Evolutionary conservation across 2,797 vertebrate genomes (phyloP), one percentile per base, ranked within the genome.

Genomic region (Danio choprae): DNA sequence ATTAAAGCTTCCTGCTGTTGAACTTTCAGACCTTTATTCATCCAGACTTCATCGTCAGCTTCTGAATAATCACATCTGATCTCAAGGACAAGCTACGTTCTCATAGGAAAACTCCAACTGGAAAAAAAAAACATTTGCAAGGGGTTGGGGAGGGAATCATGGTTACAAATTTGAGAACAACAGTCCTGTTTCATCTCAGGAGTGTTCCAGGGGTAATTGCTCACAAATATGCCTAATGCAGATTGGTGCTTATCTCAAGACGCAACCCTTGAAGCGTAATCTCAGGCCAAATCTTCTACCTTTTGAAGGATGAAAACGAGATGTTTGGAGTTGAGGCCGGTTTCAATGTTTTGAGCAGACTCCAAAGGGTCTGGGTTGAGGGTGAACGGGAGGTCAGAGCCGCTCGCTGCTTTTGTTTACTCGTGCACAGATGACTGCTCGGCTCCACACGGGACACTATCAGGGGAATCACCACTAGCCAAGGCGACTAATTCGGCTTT

Each of bases 291-390:
- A 86, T 86, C 80, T 79, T 63, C 75, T 69, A 74, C 80, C 80
- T 82, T 84, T 73, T 83, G 84, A 87, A 85, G 84, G 80, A 74
- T 46, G 46, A 79, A 83, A 84, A 69, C 78, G 22, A 85, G 82
- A 81, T 74, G 84, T 77, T 68, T 68, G 36, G 79, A 79, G 67
- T 80, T 48, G n/a, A 56, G 71, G 80, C 60, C 71, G 79, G 59
- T 59, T 68, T 85, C 71, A 75, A 58, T 75, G 71, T 82, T 82
- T 74, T 74, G 16, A 60, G 71, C 74, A 67, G 40, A 76, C 69
- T 76, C 59, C 59, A 70, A 63, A 76, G 82, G 74, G 74, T 79
- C 81, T 80, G 56, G 62, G 71, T 6, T 75, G 60, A 56, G 50
- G 74, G 83, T 83, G 80, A 86, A 82, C 41, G 22, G 56, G 68